Conservation (phyloP, 2,888 invertebrate species). For the Nasonovia ribisnigri region DNA sequence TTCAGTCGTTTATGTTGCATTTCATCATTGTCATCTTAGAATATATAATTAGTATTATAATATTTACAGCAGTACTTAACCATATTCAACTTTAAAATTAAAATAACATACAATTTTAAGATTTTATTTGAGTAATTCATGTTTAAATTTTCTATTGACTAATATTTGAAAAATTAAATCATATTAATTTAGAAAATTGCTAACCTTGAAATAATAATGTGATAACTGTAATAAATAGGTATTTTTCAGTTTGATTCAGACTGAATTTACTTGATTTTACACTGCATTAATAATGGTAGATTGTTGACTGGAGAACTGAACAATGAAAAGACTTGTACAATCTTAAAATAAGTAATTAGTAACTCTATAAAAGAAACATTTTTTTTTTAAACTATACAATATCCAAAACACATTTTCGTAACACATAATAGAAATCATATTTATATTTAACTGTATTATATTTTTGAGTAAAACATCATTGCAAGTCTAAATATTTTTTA, state of each 20-base stretch:
- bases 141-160: not conserved
- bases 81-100: not conserved
- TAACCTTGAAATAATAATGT: not conserved
- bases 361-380: conserved; percentile 25
- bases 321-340: not conserved
- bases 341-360: not conserved
- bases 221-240: not conserved
- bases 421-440: conserved; percentile 17
- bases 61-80: not conserved
- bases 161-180: not conserved
- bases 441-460: not conserved
- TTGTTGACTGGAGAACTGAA: not conserved
- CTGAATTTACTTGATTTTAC: not conserved
- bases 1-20: conserved; percentile 55
- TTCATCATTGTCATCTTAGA: conserved; percentile 25
- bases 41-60: not conserved
- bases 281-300: not conserved
- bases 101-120: not conserved
- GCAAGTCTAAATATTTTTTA: not conserved
- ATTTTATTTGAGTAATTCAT: not conserved
- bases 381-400: not conserved
- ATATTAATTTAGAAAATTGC: not conserved
- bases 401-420: not conserved
- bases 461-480: not conserved
- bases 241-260: not conserved